Percentiles rank a stretch among this genome's conserved stretches.
These are phyloP conservation scores for Callinectes sapidus DNA, from an alignment of 2,888 invertebrate species.

Conservation along the genomic window DNA sequence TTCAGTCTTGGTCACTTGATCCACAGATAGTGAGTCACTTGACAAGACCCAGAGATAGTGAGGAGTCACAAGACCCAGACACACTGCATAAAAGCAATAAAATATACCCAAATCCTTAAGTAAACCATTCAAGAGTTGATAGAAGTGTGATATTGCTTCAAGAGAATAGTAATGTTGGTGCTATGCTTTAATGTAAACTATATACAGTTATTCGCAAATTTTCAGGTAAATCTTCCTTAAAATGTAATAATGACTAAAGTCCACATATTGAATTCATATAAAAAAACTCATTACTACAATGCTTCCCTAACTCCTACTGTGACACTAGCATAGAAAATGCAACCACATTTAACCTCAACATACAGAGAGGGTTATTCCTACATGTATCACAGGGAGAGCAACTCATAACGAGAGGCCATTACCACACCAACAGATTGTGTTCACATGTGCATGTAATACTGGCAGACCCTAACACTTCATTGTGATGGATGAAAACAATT, in stretches of 20 bases:
- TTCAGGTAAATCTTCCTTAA: background rate
- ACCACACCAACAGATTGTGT: slow-evolving; percentile 19
- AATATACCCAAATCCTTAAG: background rate
- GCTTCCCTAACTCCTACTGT: background rate
- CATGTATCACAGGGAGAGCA: slow-evolving; percentile 53
- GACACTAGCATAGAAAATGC: background rate
- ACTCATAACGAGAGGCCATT: slow-evolving; percentile 41
- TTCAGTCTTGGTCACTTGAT: background rate
- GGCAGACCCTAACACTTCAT: background rate
- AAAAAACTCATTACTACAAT: slow-evolving; percentile 10
- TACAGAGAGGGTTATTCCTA: slow-evolving; percentile 2
- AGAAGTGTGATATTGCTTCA: background rate
- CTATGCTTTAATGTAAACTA: background rate
- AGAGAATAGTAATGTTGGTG: background rate
- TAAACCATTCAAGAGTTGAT: background rate
- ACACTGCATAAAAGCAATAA: background rate
- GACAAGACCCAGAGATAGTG: too few species aligned
- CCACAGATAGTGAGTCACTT: background rate
- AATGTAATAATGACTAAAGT: slow-evolving; percentile 13
- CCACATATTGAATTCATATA: slow-evolving; percentile 9
- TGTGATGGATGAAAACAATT: background rate
- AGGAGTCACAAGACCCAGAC: background rate
- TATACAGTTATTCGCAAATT: background rate
- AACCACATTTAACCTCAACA: background rate
- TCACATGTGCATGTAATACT: background rate